Percentiles rank a stretch among this genome's conserved stretches.
Evolutionary conservation across 2,888 invertebrate genomes (phyloP).

Genomic region (Blastobasis adustella): DNA sequence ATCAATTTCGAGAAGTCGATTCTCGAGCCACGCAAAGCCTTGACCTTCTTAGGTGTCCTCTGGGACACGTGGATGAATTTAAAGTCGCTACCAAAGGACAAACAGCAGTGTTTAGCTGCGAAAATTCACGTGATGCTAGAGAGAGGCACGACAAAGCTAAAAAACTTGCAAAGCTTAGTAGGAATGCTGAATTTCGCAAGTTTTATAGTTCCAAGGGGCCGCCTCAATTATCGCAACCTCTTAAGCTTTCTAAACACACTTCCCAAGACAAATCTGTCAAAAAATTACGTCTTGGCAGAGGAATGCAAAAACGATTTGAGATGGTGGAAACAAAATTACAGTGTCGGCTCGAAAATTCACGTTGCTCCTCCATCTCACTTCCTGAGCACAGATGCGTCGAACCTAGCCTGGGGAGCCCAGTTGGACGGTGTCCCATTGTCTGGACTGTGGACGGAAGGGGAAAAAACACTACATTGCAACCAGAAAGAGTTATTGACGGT

Average conservation of each 20-base stretch:
- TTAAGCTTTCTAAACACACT: background rate
- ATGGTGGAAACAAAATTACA: background rate
- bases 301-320: background rate
- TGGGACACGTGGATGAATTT: background rate
- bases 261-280: background rate
- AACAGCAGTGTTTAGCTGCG: background rate
- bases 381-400: conserved; percentile 13
- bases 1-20: conserved; percentile 1
- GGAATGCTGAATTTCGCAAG: background rate
- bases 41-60: background rate
- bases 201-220: background rate
- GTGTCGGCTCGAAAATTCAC: background rate
- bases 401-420: conserved; percentile 15
- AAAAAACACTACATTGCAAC: conserved; percentile 14
- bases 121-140: background rate
- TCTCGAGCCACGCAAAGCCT: background rate
- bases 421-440: conserved; percentile 7
- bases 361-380: background rate
- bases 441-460: conserved; percentile 7
- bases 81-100: background rate
- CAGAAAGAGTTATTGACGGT: conserved; percentile 16
- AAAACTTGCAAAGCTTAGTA: background rate
- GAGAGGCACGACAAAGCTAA: background rate
- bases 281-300: background rate
- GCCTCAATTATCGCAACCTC: background rate